Base-by-base conservation (phyloP, 2,888 invertebrate genomes). In the Sminthurinus aureus region DNA sequence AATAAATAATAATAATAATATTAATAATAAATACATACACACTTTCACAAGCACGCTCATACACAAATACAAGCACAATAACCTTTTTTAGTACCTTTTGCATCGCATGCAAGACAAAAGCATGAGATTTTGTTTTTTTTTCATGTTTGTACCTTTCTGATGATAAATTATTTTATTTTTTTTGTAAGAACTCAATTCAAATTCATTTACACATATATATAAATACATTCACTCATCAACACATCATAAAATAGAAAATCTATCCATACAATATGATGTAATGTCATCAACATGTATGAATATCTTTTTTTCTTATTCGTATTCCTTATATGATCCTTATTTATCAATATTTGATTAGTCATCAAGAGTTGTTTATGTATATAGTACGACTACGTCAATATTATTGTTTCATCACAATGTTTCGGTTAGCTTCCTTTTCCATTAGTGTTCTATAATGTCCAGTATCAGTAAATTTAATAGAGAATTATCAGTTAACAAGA, bases 401-500 rank as follows among this genome's bases (percentile, higher is more conserved):
- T 69, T 13, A 20, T n/a, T 71, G 22, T 24, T 71, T 71, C 26
- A 71, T 71, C 71, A 71, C 71, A 15, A 69, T 69, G 18, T 58
- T 18, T 58, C 18, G 2, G 18, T 71, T 71, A 24, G 26, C 13
- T 71, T 24, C 15, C 71, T 71, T 13, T 24, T 67, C n/a, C 67
- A 22, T 22, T 20, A 8, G n/a, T 20, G 22, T n/a, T 20, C 15
- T 38, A 1, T 38, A 38, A 6, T 38, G 38, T 38, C 6, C 11
- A 24, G 8, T 24, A 24, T 71, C 22, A 71, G 24, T 71, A 71
- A 71, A 71, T 71, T 13, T 71, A 71, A 71, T 24, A 71, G 24
- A 71, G 24, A 22, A 71, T 71, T 26, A 24, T 71, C 13, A 71
- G 3, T 11, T 69, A 69, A 69, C 22, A 20, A 69, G n/a, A 20